phyloP scores from a whole-genome alignment of 2,113 vertebrate genomes.

The Lontra canadensis region DNA sequence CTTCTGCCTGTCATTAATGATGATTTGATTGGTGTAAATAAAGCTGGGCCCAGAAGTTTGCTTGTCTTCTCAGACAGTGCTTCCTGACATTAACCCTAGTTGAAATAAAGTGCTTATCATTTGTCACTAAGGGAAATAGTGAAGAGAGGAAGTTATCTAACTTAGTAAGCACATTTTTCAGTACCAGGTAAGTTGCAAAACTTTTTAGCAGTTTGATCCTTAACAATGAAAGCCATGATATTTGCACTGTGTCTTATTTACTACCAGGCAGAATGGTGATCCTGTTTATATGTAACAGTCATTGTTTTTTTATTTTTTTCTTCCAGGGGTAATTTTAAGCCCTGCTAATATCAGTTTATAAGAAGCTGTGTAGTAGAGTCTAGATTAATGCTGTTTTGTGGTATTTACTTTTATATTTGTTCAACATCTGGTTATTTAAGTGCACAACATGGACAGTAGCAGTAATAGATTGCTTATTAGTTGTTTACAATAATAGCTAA shows the following conservation, averaged over 20 bases:
- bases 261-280: not conserved
- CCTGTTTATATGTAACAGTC: not conserved
- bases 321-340: slow-evolving; percentile 32
- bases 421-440: not conserved
- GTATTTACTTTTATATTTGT: slow-evolving; percentile 6
- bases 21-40: slow-evolving; percentile 45
- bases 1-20: not conserved
- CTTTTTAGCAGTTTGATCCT: not conserved
- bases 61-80: not conserved
- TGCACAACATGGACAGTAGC: not conserved
- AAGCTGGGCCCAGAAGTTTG: not conserved
- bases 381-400: slow-evolving; percentile 20
- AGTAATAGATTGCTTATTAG: not conserved
- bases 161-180: not conserved
- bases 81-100: not conserved
- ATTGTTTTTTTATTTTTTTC: not conserved
- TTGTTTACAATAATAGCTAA: not conserved
- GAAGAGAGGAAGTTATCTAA: not conserved
- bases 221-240: not conserved
- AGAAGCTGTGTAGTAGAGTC: not conserved
- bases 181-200: not conserved
- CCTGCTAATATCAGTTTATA: not conserved
- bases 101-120: not conserved
- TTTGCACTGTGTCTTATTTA: not conserved
- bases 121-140: not conserved